These are phyloP conservation scores for Melanerpes aurifrons DNA, from an alignment of 2,113 vertebrate species.

Conservation along the genomic window DNA sequence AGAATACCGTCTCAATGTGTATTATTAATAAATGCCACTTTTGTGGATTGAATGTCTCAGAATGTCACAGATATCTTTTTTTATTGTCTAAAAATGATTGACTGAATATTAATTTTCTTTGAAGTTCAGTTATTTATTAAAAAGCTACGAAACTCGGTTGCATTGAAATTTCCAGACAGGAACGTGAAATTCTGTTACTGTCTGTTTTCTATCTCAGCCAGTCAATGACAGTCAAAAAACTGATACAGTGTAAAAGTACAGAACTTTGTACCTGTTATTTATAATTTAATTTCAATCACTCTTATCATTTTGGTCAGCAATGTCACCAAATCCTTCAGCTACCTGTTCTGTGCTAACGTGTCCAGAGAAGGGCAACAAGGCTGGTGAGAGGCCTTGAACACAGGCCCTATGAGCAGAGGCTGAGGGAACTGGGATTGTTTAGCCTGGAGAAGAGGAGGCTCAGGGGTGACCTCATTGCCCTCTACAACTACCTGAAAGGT, in stretches of 20 bases:
- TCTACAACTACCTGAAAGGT: no score
- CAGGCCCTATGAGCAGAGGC: no score
- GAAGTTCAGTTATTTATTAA: slow-evolving; percentile 6
- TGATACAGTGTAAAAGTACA: not conserved
- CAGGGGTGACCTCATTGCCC: no score
- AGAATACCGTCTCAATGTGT: slow-evolving; percentile 4
- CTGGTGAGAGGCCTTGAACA: no score
- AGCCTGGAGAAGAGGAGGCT: no score
- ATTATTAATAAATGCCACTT: slow-evolving; percentile 65
- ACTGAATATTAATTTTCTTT: slow-evolving; percentile 10
- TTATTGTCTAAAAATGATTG: not conserved
- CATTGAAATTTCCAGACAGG: not conserved
- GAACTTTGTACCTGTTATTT: not conserved
- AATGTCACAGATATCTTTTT: not conserved
- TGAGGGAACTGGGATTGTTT: no score
- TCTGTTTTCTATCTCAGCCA: not conserved
- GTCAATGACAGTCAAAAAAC: not conserved
- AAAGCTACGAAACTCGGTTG: not conserved
- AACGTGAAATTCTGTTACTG: not conserved
- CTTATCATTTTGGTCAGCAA: not conserved
- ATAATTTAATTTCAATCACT: not conserved
- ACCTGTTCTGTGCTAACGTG: not conserved
- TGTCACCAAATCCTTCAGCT: not conserved
- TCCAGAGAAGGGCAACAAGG: no score
- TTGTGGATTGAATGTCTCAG: slow-evolving; percentile 18